Conservation (phyloP, 2,113 vertebrate species). For the Pachyramphus minor region DNA sequence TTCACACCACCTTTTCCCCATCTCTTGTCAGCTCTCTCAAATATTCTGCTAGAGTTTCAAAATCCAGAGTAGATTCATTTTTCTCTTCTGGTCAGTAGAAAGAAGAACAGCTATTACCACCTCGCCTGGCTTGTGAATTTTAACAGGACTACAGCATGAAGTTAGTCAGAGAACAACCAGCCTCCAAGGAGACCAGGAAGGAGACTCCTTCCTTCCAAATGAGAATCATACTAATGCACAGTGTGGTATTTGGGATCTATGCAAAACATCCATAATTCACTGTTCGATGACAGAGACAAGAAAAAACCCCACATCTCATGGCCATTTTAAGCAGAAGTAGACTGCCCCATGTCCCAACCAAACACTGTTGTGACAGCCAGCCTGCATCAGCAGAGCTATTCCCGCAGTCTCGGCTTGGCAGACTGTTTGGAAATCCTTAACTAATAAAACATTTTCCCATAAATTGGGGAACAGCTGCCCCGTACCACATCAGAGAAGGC, state of each 20-base stretch:
- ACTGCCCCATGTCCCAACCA: not conserved
- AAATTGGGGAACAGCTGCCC: not conserved
- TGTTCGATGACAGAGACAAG: not conserved
- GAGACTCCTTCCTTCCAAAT: not conserved
- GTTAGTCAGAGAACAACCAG: not conserved
- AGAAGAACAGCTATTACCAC: not conserved
- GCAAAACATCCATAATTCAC: not conserved
- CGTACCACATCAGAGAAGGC: not conserved
- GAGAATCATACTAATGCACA: not conserved
- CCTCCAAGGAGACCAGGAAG: not conserved
- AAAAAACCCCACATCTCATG: not conserved
- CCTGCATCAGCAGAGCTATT: not conserved
- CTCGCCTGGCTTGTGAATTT: not conserved
- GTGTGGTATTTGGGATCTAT: accelerated
- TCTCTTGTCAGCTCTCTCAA: not conserved
- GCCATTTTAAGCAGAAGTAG: not conserved
- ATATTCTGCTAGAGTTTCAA: not conserved
- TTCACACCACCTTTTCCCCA: not conserved
- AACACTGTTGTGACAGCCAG: not conserved
- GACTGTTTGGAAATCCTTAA: not conserved
- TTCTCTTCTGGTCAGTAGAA: not conserved
- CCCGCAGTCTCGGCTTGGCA: not conserved
- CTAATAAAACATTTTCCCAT: not conserved
- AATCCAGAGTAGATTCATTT: not conserved
- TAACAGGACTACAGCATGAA: not conserved